A percentile compares a stretch with the other conserved stretches of the same genome.
phyloP scores from a whole-genome alignment of 2,797 vertebrate species.

The Nyctibius grandis region DNA sequence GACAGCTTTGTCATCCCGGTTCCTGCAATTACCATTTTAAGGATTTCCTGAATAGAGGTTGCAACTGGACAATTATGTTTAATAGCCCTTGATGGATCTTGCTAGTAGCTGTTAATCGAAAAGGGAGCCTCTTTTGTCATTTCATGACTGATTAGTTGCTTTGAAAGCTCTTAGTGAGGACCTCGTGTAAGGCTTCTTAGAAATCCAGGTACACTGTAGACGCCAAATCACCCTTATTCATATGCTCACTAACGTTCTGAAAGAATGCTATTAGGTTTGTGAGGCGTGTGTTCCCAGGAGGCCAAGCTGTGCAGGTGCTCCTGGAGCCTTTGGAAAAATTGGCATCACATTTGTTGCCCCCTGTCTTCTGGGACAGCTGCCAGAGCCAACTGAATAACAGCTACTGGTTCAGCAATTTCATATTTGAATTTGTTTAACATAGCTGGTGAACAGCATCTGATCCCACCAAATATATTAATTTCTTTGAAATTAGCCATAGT shows the following conservation, averaged over 20 bases:
- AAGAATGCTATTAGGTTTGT: not conserved
- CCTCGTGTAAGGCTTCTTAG: not conserved
- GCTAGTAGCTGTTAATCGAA: slow-evolving; percentile 2
- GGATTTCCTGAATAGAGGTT: slow-evolving; percentile 5
- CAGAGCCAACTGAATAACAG: not conserved
- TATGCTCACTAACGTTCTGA: not conserved
- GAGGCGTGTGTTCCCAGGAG: not conserved
- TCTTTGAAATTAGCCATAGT: not conserved
- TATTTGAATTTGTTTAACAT: not conserved
- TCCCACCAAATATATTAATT: not conserved
- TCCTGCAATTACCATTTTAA: slow-evolving; percentile 37
- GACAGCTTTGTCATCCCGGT: not conserved
- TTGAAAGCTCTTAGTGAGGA: not conserved
- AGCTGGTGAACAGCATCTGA: not conserved
- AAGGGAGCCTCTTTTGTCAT: slow-evolving; percentile 9
- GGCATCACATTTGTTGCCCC: not conserved
- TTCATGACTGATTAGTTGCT: slow-evolving; percentile 19
- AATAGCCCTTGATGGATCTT: slow-evolving; percentile 11
- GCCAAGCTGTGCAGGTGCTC: not conserved
- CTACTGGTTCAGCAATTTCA: not conserved
- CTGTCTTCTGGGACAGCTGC: not conserved
- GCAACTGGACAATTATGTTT: slow-evolving; percentile 15
- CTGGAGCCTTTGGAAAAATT: not conserved
- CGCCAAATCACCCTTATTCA: slow-evolving; percentile 8
- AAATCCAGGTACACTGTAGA: not conserved